These are phyloP conservation scores for Callopanchax toddi DNA, from an alignment of 2,113 vertebrate genomes.

Conservation along the genomic window DNA sequence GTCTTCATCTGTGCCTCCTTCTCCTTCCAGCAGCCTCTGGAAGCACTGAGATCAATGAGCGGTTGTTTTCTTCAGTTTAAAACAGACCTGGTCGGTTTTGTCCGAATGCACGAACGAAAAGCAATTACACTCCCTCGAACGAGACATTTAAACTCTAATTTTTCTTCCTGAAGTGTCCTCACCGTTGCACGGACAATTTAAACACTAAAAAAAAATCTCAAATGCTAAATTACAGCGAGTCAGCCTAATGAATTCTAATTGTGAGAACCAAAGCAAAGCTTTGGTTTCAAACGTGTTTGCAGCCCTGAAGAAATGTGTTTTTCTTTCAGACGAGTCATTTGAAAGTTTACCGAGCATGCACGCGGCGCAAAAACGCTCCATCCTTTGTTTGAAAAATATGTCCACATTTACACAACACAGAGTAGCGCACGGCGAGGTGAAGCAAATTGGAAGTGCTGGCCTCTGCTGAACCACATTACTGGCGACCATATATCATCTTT, in stretches of 20 bases:
- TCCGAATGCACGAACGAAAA: background rate
- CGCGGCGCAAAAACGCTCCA: constrained; percentile 65
- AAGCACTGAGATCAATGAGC: background rate
- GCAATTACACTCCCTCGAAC: background rate
- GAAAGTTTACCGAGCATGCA: constrained; percentile 29
- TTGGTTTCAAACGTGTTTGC: constrained; percentile 79
- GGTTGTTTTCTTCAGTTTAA: constrained; percentile 3
- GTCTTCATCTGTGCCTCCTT: constrained; percentile 26
- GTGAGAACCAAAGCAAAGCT: constrained; percentile 45
- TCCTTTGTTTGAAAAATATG: constrained; percentile 90
- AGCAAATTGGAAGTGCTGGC: constrained; percentile 95
- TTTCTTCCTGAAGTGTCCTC: background rate
- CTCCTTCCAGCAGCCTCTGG: background rate
- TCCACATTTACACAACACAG: constrained; percentile 92
- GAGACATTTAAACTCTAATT: background rate
- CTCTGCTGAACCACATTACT: constrained; percentile 89
- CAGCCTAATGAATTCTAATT: constrained; percentile 44
- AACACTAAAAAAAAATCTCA: constrained; percentile 14
- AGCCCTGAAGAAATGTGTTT: constrained; percentile 78
- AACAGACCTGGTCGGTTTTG: background rate
- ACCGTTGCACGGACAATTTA: constrained; percentile 6
- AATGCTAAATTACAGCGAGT: constrained; percentile 34
- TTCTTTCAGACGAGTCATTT: constrained; percentile 56
- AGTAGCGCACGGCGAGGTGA: constrained; percentile 89
- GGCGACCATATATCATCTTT: constrained; percentile 95